Evolutionary conservation across 92 coral and sea anemone species (phyloP).

Genomic region (Blastomussa wellsi): DNA sequence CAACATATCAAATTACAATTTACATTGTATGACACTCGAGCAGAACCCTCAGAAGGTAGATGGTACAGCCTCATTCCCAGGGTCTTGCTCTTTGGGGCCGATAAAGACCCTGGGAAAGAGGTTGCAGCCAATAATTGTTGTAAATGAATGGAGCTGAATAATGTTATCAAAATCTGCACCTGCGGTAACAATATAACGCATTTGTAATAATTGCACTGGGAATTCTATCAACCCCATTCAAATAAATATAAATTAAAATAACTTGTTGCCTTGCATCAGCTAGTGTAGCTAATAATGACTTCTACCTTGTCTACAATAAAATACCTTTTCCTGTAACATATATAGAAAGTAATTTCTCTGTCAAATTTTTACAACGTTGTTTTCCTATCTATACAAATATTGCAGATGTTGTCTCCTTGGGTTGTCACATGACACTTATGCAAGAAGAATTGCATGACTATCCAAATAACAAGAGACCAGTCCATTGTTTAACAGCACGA

Average conservation of each 20-base stretch:
- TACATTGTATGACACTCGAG: not conserved
- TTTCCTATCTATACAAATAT: not conserved
- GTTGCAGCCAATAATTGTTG: too few species aligned
- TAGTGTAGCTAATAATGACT: not conserved
- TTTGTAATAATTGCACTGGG: not conserved
- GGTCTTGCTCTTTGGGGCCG: too few species aligned
- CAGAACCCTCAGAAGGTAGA: not conserved
- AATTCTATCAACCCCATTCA: not conserved
- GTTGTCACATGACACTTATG: not conserved
- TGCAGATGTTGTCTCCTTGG: not conserved
- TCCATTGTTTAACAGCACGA: too few species aligned
- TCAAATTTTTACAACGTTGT: not conserved
- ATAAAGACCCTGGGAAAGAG: too few species aligned
- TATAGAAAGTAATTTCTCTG: not conserved
- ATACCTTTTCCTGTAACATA: not conserved
- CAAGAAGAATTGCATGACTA: not conserved
- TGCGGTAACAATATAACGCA: not conserved
- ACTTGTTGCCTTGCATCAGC: not conserved
- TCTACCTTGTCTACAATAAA: slow-evolving; percentile 10
- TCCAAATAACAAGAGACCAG: not conserved
- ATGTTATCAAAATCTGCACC: not conserved
- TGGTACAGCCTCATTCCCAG: too few species aligned
- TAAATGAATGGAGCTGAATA: not conserved
- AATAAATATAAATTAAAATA: slow-evolving; percentile 16
- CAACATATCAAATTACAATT: too few species aligned